phyloP scores from a whole-genome alignment of 2,113 vertebrate species.

The Nibea coibor region DNA sequence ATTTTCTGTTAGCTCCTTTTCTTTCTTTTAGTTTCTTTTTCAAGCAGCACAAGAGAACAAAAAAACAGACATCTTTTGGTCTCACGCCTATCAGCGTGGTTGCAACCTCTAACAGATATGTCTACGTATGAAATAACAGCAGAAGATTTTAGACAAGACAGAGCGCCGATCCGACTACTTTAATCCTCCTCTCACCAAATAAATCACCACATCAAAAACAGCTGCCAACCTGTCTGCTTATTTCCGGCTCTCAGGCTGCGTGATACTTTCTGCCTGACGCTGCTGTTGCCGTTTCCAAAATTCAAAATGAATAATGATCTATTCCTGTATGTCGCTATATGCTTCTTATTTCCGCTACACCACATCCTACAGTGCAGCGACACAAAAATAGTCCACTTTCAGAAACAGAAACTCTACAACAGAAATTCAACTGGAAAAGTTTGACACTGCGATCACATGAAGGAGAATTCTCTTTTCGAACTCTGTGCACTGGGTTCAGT shows the following conservation, averaged over 20 bases:
- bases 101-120: constrained; percentile 2
- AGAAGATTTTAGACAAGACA: constrained; percentile 17
- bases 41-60: neutral
- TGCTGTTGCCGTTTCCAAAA: constrained; percentile 36
- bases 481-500: constrained; percentile 13
- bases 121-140: constrained; percentile 19
- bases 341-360: constrained; percentile 39
- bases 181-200: constrained; percentile 42
- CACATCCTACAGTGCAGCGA: constrained; percentile 1
- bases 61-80: constrained; percentile 1
- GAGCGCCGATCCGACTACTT: constrained; percentile 20
- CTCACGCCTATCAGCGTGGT: neutral
- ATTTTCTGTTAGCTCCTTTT: neutral
- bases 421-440: constrained; percentile 36
- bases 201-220: constrained; percentile 55
- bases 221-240: constrained; percentile 58
- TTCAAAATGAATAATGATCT: constrained; percentile 52
- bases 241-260: constrained; percentile 46
- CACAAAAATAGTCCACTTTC: constrained; percentile 47
- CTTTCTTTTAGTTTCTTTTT: neutral
- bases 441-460: constrained; percentile 37
- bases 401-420: constrained; percentile 29
- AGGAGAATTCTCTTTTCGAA: constrained; percentile 31
- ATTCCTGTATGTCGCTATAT: constrained; percentile 45
- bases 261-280: constrained; percentile 44